Percentiles rank a stretch among this genome's conserved stretches.
These are phyloP conservation scores for Tympanuchus pallidicinctus DNA, from an alignment of 2,113 vertebrate genomes.

Conservation along the genomic window DNA sequence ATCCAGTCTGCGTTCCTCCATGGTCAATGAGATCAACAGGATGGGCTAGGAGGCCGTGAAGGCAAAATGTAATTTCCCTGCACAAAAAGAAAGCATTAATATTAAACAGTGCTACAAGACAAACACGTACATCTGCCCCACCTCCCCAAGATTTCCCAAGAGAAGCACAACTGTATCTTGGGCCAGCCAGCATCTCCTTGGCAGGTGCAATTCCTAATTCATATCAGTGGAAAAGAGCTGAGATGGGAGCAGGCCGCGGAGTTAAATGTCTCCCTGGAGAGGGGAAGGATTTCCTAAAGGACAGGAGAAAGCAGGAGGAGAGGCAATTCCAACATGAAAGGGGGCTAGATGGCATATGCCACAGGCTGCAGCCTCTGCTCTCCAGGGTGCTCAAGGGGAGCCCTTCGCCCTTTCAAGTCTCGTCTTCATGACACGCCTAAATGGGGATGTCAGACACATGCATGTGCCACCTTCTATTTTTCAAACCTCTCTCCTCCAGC, in stretches of 20 bases:
- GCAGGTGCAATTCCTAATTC: background rate
- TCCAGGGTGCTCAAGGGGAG: background rate
- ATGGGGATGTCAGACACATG: background rate
- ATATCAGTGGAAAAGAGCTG: background rate
- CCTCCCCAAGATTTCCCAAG: background rate
- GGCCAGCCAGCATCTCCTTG: background rate
- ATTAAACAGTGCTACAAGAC: background rate
- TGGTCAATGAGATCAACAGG: constrained; percentile 60
- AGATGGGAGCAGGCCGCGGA: background rate
- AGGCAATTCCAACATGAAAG: fast-evolving
- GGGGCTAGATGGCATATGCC: fast-evolving
- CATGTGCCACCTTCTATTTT: background rate
- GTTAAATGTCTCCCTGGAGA: background rate
- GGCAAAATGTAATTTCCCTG: constrained; percentile 71
- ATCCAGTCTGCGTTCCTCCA: constrained; percentile 50
- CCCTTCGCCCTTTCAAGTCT: background rate
- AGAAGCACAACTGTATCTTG: background rate
- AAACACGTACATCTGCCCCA: fast-evolving
- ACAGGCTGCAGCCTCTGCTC: background rate
- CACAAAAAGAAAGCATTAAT: constrained; percentile 25
- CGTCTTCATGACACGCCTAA: background rate
- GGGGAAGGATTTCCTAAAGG: background rate
- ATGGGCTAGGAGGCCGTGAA: constrained; percentile 51
- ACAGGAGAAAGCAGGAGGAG: too few species aligned
- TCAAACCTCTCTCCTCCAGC: background rate